These are phyloP conservation scores for Chrysogorgia sp. DNA, from an alignment of 92 coral and sea anemone species.

Conservation along the genomic window DNA sequence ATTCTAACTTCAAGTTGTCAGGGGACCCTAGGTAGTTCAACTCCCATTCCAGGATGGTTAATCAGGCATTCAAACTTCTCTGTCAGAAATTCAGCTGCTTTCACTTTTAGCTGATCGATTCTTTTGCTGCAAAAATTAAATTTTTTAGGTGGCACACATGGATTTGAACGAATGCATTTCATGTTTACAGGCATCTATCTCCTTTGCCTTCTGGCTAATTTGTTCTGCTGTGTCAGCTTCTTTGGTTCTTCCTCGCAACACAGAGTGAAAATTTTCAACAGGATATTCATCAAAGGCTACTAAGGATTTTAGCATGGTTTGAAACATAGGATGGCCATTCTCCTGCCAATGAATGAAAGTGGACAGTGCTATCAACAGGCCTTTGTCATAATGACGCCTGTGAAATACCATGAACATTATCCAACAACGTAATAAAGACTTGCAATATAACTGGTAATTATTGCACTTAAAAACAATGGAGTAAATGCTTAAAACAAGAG, in stretches of 20 bases:
- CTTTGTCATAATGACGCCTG: slow-evolving; percentile 32
- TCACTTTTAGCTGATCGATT: neutral
- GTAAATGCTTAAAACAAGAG: slow-evolving; percentile 11
- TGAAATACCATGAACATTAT: slow-evolving; percentile 19
- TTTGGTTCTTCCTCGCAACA: slow-evolving; percentile 19
- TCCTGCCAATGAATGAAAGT: slow-evolving; percentile 30
- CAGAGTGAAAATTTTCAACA: slow-evolving; percentile 34
- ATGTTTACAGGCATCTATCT: slow-evolving; percentile 31
- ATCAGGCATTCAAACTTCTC: slow-evolving; percentile 8
- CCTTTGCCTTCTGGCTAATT: slow-evolving; percentile 13
- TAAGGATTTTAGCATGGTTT: neutral
- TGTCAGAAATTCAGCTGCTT: slow-evolving; percentile 28
- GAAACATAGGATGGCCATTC: slow-evolving; percentile 16
- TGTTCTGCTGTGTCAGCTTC: slow-evolving; percentile 39
- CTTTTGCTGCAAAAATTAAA: slow-evolving; percentile 1
- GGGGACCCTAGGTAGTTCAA: slow-evolving; percentile 5
- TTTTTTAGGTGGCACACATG: slow-evolving; percentile 4
- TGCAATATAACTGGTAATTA: neutral
- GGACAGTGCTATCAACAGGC: slow-evolving; percentile 2
- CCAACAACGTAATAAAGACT: slow-evolving; percentile 36
- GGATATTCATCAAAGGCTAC: slow-evolving; percentile 10
- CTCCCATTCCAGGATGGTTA: slow-evolving; percentile 13
- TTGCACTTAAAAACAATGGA: slow-evolving; percentile 5
- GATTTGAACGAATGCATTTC: slow-evolving; percentile 25
- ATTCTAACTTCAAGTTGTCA: neutral